phyloP scores from a whole-genome alignment of 2,888 invertebrate genomes.

The Eucriotettix oculatus region DNA sequence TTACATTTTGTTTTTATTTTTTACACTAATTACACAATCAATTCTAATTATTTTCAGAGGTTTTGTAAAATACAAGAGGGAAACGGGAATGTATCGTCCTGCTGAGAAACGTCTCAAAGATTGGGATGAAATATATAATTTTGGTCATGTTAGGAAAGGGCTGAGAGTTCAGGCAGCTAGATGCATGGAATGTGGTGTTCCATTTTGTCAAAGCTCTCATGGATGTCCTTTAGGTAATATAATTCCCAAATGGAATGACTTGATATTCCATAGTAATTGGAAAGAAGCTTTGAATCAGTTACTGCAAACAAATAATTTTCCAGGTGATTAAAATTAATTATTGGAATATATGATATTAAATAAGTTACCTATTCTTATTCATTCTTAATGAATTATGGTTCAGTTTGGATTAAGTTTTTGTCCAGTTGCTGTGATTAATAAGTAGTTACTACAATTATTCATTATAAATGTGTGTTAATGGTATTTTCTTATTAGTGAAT shows the following conservation, averaged over 20 bases:
- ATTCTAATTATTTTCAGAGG: constrained; percentile 39
- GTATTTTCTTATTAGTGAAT: too few species aligned
- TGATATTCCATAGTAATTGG: constrained; percentile 91
- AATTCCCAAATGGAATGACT: constrained; percentile 97
- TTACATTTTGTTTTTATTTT: not conserved
- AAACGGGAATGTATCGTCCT: constrained; percentile 70
- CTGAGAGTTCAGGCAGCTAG: constrained; percentile 79
- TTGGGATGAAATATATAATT: constrained; percentile 95
- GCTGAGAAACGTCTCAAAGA: constrained; percentile 74
- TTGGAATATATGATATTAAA: too few species aligned
- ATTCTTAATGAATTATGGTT: too few species aligned
- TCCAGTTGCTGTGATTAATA: too few species aligned
- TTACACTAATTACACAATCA: not conserved
- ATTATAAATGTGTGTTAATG: too few species aligned
- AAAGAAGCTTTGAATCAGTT: constrained; percentile 81
- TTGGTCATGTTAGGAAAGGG: constrained; percentile 70
- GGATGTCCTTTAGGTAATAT: constrained; percentile 97
- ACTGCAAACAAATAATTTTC: constrained; percentile 96
- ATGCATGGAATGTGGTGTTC: constrained; percentile 99
- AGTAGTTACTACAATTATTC: too few species aligned
- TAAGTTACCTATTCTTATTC: too few species aligned
- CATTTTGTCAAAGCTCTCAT: constrained; percentile 86
- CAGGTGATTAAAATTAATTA: constrained; percentile 29
- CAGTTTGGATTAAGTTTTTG: too few species aligned
- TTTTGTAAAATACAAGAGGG: constrained; percentile 91